phyloP scores from a whole-genome alignment of 2,797 vertebrate species.

The Urosaurus nigricauda region DNA sequence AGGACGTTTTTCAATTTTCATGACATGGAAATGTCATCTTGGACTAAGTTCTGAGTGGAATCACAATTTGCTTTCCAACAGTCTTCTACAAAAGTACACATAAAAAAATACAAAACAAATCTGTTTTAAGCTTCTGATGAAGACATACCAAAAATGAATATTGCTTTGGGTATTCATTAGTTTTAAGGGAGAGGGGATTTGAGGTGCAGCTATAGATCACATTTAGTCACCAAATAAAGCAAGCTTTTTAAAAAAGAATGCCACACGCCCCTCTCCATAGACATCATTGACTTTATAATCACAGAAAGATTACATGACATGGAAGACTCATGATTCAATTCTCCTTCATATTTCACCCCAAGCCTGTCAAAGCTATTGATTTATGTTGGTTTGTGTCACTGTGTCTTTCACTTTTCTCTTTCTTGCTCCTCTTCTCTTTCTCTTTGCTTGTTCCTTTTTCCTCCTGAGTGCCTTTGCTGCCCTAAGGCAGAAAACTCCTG shows the following conservation, averaged over 20 bases:
- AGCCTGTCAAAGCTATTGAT: background rate
- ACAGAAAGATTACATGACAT: rapidly evolving
- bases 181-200: background rate
- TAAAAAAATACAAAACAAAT: constrained; percentile 16
- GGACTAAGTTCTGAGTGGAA: background rate
- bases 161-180: background rate
- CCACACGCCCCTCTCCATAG: background rate
- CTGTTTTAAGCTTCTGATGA: background rate
- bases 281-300: rapidly evolving
- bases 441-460: constrained; percentile 19
- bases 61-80: constrained; percentile 27
- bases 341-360: background rate
- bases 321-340: rapidly evolving
- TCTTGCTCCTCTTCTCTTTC: background rate
- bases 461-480: background rate
- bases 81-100: constrained; percentile 7
- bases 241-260: background rate
- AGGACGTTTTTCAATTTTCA: constrained; percentile 32
- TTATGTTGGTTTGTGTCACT: background rate
- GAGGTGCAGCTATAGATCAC: background rate
- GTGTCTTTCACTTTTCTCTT: constrained; percentile 9
- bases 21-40: constrained; percentile 34
- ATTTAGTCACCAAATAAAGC: background rate
- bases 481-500: constrained; percentile 16
- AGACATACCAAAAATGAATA: background rate